Conservation (phyloP, 2,888 invertebrate genomes). For the Dilophus febrilis region DNA sequence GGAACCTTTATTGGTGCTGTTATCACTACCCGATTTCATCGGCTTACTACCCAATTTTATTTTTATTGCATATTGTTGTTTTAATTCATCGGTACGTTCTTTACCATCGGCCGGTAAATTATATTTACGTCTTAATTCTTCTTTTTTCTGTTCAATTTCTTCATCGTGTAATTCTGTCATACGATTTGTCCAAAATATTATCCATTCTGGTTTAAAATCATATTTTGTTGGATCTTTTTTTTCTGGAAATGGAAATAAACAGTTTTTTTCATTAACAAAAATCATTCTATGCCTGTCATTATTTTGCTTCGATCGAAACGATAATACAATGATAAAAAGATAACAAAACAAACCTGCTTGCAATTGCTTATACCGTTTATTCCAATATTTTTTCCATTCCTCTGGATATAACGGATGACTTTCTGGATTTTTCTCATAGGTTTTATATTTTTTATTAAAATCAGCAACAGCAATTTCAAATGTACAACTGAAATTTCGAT, state of each 20-base stretch:
- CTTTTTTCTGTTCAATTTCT: conserved; percentile 45
- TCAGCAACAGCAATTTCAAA: conserved; percentile 27
- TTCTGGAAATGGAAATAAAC: conserved; percentile 9
- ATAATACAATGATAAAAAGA: neutral
- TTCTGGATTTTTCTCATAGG: conserved; percentile 70
- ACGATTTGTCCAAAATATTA: conserved; percentile 64
- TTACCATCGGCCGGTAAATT: conserved; percentile 34
- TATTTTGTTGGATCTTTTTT: conserved; percentile 53
- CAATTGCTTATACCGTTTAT: conserved; percentile 61
- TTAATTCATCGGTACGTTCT: conserved; percentile 23
- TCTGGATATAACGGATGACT: conserved; percentile 76
- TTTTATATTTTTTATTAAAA: conserved; percentile 46
- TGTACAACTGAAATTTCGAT: conserved; percentile 16
- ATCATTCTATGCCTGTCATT: no score
- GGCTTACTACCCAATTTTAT: conserved; percentile 3
- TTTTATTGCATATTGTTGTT: conserved; percentile 26
- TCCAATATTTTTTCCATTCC: conserved; percentile 86
- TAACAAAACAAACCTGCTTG: conserved; percentile 34
- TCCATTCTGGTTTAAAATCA: conserved; percentile 83
- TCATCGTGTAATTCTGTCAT: conserved; percentile 62
- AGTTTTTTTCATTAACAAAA: no score
- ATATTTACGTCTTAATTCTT: conserved; percentile 47
- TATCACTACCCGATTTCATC: conserved; percentile 5
- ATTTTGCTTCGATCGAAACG: neutral
- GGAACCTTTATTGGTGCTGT: conserved; percentile 1